These are phyloP conservation scores for Sciurus vulgaris DNA, from an alignment of 2,797 vertebrate genomes.

Conservation along the genomic window DNA sequence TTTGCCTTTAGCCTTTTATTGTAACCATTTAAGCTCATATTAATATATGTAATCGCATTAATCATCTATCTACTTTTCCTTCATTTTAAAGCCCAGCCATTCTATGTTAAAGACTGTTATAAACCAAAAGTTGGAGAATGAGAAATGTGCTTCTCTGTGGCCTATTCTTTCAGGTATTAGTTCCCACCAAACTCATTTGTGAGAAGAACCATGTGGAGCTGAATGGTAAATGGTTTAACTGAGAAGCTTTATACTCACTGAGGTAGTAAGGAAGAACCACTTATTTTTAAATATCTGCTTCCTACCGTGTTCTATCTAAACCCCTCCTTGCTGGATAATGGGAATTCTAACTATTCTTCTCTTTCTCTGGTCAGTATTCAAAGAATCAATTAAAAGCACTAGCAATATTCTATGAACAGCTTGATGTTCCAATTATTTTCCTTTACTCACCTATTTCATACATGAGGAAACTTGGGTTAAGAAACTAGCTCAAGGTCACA, in stretches of 20 bases:
- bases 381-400: neutral
- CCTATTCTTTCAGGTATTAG: slow-evolving; percentile 23
- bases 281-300: neutral
- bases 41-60: slow-evolving; percentile 49
- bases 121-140: neutral
- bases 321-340: neutral
- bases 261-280: slow-evolving; percentile 35
- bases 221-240: slow-evolving; percentile 31
- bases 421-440: neutral
- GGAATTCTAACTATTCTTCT: slow-evolving; percentile 37
- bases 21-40: neutral
- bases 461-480: neutral
- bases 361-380: slow-evolving; percentile 43
- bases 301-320: neutral
- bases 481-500: neutral
- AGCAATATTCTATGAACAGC: neutral
- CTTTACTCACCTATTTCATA: slow-evolving; percentile 1
- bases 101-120: slow-evolving; percentile 3
- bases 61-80: neutral
- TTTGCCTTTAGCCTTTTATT: neutral
- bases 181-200: slow-evolving; percentile 42
- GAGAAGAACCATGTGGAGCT: slow-evolving; percentile 16
- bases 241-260: slow-evolving; percentile 13
- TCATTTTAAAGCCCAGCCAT: neutral
- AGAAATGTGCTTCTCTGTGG: neutral